Evolutionary conservation across 2,797 vertebrate genomes (phyloP).

Genomic region (Sebastes jordani): DNA sequence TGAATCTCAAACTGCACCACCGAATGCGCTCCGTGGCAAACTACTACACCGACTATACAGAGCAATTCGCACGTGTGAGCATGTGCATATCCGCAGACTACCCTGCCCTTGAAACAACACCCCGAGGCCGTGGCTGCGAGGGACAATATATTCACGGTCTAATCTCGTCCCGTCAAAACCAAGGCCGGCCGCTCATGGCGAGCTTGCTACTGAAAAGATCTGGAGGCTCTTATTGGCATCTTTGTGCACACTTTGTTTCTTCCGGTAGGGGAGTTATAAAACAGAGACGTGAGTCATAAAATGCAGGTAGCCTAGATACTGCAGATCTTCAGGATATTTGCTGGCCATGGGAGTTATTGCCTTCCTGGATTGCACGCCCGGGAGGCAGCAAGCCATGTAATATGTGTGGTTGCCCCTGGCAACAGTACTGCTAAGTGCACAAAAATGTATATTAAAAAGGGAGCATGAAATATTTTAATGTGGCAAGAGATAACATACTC

Average conservation of each 20-base stretch:
- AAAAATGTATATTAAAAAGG: conserved; percentile 47
- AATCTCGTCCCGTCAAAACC: conserved; percentile 11
- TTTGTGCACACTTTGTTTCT: conserved; percentile 23
- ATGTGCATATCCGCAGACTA: neutral
- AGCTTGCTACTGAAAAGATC: conserved; percentile 21
- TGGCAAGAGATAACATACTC: neutral
- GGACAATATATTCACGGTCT: neutral
- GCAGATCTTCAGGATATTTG: conserved; percentile 65
- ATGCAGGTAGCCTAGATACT: conserved; percentile 55
- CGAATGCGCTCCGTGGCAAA: neutral
- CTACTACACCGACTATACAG: neutral
- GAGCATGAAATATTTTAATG: conserved; percentile 20
- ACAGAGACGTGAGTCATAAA: conserved; percentile 65
- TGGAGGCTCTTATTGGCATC: conserved; percentile 12
- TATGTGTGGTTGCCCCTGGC: conserved; percentile 70
- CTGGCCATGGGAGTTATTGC: conserved; percentile 66
- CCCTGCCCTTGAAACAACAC: conserved; percentile 11
- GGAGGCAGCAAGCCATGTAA: conserved; percentile 59
- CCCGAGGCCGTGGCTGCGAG: conserved; percentile 2
- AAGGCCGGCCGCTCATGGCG: neutral
- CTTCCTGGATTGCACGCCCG: conserved; percentile 52
- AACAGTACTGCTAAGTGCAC: conserved; percentile 57
- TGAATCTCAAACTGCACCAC: neutral
- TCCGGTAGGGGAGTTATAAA: conserved; percentile 53
- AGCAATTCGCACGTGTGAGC: neutral